A percentile compares a stretch with the other conserved stretches of the same genome.
Evolutionary conservation across 2,888 invertebrate species (phyloP).

Genomic region (Argynnis bischoffii): DNA sequence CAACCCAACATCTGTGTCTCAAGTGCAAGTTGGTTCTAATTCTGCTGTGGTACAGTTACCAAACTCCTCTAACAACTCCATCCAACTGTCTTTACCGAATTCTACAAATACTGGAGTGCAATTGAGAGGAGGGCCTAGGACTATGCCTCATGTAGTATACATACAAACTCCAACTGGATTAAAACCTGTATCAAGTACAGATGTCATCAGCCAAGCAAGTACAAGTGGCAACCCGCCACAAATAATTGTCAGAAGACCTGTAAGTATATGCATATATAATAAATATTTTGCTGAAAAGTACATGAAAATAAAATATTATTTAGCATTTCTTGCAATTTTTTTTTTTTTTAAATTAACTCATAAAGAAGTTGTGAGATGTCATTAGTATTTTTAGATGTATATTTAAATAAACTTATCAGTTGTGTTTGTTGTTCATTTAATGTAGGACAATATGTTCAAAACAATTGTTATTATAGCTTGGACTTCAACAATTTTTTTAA

Average conservation of each 20-base stretch:
- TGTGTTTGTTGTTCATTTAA: neutral
- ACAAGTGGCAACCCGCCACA: slow-evolving; percentile 78
- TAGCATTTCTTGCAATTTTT: neutral
- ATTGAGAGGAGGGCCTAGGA: slow-evolving; percentile 61
- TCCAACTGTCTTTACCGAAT: slow-evolving; percentile 61
- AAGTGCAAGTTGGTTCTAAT: slow-evolving; percentile 67
- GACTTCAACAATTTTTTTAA: neutral
- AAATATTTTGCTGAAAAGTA: neutral
- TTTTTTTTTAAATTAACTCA: slow-evolving; percentile 1
- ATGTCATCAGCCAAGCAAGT: slow-evolving; percentile 75
- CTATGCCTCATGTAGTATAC: slow-evolving; percentile 83
- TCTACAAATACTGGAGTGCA: slow-evolving; percentile 52
- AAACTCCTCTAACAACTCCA: slow-evolving; percentile 64
- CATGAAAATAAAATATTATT: neutral
- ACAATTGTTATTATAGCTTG: neutral
- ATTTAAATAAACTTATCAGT: slow-evolving; percentile 7
- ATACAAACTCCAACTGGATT: slow-evolving; percentile 81
- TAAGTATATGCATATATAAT: slow-evolving; percentile 54
- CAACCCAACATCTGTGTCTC: slow-evolving; percentile 60
- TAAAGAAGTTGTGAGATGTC: neutral
- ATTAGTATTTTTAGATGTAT: slow-evolving; percentile 7
- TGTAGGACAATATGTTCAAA: neutral
- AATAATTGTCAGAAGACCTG: slow-evolving; percentile 78
- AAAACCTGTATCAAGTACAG: slow-evolving; percentile 73
- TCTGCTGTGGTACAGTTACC: slow-evolving; percentile 69